Percentiles rank a stretch among this genome's conserved stretches.
Conservation (phyloP, 2,797 vertebrate genomes). For the Pelochelys cantorii region DNA sequence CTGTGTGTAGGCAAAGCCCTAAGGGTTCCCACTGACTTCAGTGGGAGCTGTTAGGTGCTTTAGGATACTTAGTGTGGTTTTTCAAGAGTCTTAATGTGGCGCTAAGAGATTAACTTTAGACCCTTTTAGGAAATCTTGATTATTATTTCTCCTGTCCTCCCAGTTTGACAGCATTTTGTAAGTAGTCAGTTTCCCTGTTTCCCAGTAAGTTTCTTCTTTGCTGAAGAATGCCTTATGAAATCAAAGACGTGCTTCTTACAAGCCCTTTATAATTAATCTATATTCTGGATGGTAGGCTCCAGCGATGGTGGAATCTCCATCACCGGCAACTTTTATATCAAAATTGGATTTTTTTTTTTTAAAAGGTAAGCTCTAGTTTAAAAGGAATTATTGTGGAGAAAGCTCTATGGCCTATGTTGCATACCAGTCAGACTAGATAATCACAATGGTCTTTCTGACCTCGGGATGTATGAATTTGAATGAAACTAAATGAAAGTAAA, state of each 20-base stretch:
- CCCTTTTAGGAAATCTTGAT: background rate
- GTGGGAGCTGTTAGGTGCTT: background rate
- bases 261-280: background rate
- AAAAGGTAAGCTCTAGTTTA: background rate
- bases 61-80: background rate
- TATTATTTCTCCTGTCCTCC: background rate
- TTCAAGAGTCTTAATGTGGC: background rate
- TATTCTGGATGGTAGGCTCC: background rate
- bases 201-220: background rate
- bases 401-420: background rate
- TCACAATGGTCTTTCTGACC: background rate
- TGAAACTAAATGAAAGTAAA: background rate
- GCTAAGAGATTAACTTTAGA: rapidly evolving
- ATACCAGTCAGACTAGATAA: background rate
- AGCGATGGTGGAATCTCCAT: rapidly evolving
- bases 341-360: background rate
- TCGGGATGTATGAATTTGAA: background rate
- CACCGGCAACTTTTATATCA: background rate
- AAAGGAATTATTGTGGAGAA: background rate
- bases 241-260: background rate
- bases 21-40: background rate
- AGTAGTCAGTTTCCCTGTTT: background rate
- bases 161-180: background rate
- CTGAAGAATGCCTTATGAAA: background rate
- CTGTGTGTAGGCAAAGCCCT: too few species aligned